These are phyloP conservation scores for Suillia variegata DNA, from an alignment of 2,888 invertebrate genomes.

Conservation along the genomic window DNA sequence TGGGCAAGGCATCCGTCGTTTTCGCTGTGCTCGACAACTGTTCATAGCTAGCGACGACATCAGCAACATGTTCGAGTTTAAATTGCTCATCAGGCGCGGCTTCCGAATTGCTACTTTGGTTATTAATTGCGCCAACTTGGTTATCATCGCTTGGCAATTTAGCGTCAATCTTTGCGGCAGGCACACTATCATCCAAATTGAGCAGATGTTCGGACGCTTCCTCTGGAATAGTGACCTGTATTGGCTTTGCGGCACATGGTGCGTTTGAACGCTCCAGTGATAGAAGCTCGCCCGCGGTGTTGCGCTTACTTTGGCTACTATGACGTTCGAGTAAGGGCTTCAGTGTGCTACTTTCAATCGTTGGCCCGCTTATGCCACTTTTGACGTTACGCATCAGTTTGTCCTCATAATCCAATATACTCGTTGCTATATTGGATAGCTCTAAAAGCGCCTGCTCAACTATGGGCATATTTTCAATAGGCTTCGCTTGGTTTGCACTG, in stretches of 20 bases:
- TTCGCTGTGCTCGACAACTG: conserved; percentile 29
- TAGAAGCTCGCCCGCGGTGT: neutral
- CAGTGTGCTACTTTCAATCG: neutral
- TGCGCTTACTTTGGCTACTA: neutral
- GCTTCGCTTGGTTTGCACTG: no score
- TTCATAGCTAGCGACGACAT: conserved; percentile 48
- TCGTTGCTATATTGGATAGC: conserved; percentile 44
- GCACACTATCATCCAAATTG: neutral
- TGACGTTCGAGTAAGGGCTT: neutral
- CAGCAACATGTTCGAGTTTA: conserved; percentile 34
- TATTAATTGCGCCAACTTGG: neutral
- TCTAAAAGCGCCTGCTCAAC: conserved; percentile 55
- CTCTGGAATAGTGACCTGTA: conserved; percentile 41
- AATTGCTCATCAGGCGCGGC: conserved; percentile 26
- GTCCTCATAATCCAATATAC: conserved; percentile 31
- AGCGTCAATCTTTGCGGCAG: neutral
- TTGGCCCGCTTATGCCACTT: neutral
- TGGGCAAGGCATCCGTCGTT: neutral
- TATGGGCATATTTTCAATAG: conserved; percentile 55
- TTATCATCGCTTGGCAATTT: neutral
- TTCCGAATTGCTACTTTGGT: neutral
- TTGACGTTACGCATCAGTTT: neutral
- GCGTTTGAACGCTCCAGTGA: neutral
- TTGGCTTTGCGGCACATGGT: conserved; percentile 34
- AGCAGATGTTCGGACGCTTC: conserved; percentile 12